These are phyloP conservation scores for Chiloscyllium punctatum DNA, from an alignment of 2,797 vertebrate species.

Conservation along the genomic window DNA sequence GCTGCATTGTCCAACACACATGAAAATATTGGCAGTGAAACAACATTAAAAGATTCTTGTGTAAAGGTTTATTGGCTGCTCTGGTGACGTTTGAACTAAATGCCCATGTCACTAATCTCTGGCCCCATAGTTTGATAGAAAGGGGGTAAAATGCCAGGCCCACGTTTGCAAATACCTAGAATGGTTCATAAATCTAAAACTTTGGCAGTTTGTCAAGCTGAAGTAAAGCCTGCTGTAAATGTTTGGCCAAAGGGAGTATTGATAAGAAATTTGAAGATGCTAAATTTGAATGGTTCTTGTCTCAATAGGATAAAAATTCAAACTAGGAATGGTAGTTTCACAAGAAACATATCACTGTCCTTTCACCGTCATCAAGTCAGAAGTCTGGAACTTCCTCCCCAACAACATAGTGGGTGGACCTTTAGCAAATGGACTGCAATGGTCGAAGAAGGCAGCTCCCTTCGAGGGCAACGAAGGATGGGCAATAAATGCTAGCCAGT, in stretches of 20 bases:
- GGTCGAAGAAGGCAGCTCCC: too few relatives aligned
- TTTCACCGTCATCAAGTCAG: too few relatives aligned
- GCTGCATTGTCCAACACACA: conserved; percentile 39
- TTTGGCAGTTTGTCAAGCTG: neutral
- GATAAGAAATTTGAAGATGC: neutral
- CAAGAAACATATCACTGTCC: too few relatives aligned
- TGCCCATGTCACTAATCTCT: neutral
- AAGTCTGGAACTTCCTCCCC: too few relatives aligned
- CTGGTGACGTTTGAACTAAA: neutral
- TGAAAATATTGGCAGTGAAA: neutral
- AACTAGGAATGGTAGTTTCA: neutral
- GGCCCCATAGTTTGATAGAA: neutral
- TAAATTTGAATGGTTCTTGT: neutral
- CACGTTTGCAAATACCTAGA: neutral
- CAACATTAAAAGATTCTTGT: neutral
- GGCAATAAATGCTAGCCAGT: too few relatives aligned
- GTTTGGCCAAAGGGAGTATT: neutral
- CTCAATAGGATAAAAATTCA: neutral
- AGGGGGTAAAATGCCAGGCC: neutral
- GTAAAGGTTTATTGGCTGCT: neutral
- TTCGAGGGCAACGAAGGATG: too few relatives aligned
- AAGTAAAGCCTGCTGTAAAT: neutral
- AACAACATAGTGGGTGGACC: too few relatives aligned
- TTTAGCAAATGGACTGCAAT: too few relatives aligned
- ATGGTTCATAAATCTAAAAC: neutral